These are phyloP conservation scores for Drosophila falleni DNA, from an alignment of 2,888 invertebrate species.

Conservation along the genomic window DNA sequence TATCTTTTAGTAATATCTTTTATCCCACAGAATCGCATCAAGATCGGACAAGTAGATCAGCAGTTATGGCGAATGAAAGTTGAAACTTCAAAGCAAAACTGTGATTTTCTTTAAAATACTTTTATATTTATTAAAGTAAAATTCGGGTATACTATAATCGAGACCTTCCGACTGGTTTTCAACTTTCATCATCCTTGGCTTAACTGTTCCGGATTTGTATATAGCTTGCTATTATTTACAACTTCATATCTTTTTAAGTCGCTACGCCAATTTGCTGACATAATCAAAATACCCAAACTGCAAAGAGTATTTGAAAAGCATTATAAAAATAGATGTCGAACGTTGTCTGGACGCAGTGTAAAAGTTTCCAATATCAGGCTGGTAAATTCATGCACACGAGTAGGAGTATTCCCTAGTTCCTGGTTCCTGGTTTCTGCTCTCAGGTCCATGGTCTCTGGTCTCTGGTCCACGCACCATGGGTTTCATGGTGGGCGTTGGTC, in stretches of 20 bases:
- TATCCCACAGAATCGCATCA: too few relatives aligned
- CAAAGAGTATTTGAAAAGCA: conserved; percentile 5
- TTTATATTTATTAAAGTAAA: too few relatives aligned
- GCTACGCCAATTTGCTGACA: not conserved
- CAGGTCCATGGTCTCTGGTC: conserved; percentile 9
- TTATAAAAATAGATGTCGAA: conserved; percentile 49
- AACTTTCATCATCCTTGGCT: too few relatives aligned
- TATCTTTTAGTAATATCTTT: too few relatives aligned
- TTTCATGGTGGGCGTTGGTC: conserved; percentile 22
- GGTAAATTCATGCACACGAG: conserved; percentile 46
- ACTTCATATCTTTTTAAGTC: not conserved
- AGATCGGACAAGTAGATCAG: too few relatives aligned
- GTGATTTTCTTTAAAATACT: too few relatives aligned
- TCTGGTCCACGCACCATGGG: conserved; percentile 6
- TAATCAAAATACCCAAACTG: not conserved
- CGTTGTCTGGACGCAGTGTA: conserved; percentile 47
- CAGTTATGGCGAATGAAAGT: too few relatives aligned
- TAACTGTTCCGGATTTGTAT: not conserved
- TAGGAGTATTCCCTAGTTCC: conserved; percentile 41
- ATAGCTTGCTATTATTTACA: not conserved
- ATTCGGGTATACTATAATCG: too few relatives aligned
- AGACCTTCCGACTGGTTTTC: too few relatives aligned
- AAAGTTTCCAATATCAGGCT: conserved; percentile 64
- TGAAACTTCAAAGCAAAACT: too few relatives aligned
- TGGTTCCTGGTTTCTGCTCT: conserved; percentile 7